Base-by-base conservation (phyloP, 2,888 invertebrate species). In the Lucinisca nassula region DNA sequence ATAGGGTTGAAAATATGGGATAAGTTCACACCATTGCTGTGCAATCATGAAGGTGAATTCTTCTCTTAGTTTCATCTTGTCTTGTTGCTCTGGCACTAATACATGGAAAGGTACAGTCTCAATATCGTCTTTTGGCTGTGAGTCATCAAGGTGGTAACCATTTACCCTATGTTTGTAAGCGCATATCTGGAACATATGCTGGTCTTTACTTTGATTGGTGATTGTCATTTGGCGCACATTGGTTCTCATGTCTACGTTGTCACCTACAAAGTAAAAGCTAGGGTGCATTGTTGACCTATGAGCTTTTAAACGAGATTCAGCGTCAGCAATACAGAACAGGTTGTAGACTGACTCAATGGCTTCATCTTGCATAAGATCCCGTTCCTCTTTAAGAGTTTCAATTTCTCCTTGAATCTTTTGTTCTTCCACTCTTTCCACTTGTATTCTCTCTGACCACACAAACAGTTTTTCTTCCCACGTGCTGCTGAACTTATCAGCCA, bases 221-320 rank as follows among this genome's bases (percentile, higher is more conserved):
- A 40, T n/a, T 21, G 87, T 79, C 87, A 87, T 87, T 2, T 84
- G 74, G 24, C 87, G 30, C 0, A 87, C 87, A 45, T 72, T 61
- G 12, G 82, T 88, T 40, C 45, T 51, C 72, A 88, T 75, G 30
- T 88, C 85, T 4, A 88, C 85, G 80, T 88, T 88, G 61, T 85
- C 85, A 0, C 88, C 88, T 6, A 88, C 88, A 85, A 88, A 88
- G 38, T 88, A 85, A 40, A 73, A 88, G 10, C 85, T 85, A 21
- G 80, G 84, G 58, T 81, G 84, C 81, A 87, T 83, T 8, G 0
- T 72, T 24, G 70, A 61, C 40, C 86, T 79, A 32, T 83, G 82
- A 27, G 45, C 21, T 37, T 49, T 32, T 38, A 85, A 38, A 35
- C 55, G 40, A 14, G 78, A 67, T 35, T 78, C n/a, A 4, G 55